Evolutionary conservation across 1,140 invertebrate genomes (phyloP).

Genomic region (Caenorhabditis inopinata): DNA sequence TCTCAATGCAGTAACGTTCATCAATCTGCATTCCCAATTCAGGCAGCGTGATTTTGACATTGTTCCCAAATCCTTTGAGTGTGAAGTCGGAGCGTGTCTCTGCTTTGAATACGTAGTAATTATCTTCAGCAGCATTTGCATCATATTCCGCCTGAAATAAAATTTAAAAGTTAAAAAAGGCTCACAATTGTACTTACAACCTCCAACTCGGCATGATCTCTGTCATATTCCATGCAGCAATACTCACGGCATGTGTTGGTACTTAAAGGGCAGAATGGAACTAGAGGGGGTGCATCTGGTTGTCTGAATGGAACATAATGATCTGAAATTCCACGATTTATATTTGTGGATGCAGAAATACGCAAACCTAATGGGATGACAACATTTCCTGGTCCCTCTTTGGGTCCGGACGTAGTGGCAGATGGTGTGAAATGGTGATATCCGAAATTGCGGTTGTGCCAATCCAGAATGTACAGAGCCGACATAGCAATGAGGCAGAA

Average conservation of each 20-base stretch:
- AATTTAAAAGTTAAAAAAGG: not conserved
- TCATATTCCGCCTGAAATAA: not conserved
- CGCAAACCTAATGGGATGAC: not conserved
- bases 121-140: not conserved
- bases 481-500: slow-evolving; percentile 57
- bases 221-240: slow-evolving; percentile 19
- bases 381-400: not conserved
- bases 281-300: slow-evolving; percentile 35
- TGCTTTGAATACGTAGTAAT: not conserved
- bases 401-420: not conserved
- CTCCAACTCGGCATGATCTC: not conserved
- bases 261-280: not conserved
- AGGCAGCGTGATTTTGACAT: slow-evolving; percentile 34
- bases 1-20: slow-evolving; percentile 57
- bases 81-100: slow-evolving; percentile 2
- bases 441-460: slow-evolving; percentile 64
- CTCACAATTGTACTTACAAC: not conserved
- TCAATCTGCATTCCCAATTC: slow-evolving; percentile 59
- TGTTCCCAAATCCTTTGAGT: not conserved
- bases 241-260: slow-evolving; percentile 36
- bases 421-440: slow-evolving; percentile 29
- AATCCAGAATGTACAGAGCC: slow-evolving; percentile 61
- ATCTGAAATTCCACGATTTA: not conserved
- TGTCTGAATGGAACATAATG: slow-evolving; percentile 4
- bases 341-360: too few relatives aligned